Percentiles rank a stretch among this genome's conserved stretches.
phyloP scores from a whole-genome alignment of 2,888 invertebrate species.

The Tachina lurida region DNA sequence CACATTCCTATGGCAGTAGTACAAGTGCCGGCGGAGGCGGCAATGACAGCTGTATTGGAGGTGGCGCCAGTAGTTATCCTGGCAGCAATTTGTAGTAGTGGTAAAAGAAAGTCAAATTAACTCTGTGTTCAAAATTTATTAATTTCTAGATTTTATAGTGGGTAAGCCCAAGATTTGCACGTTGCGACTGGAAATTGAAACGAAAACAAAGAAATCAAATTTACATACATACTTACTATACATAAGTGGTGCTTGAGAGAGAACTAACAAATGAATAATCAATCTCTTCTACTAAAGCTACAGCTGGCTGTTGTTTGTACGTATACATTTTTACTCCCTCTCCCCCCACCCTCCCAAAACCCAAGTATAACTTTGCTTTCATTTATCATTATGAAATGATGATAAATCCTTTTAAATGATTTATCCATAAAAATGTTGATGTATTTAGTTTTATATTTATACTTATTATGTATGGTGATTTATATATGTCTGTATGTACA shows the following conservation, averaged over 20 bases:
- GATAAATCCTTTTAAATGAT: conserved; percentile 31
- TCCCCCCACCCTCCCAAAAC: background rate
- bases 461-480: conserved; percentile 43
- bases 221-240: conserved; percentile 13
- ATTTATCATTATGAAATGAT: conserved; percentile 33
- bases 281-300: conserved; percentile 65
- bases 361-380: conserved; percentile 30
- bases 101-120: conserved; percentile 11
- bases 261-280: conserved; percentile 47
- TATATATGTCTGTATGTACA: background rate
- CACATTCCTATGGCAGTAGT: conserved; percentile 66
- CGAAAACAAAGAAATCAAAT: conserved; percentile 43
- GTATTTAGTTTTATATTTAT: conserved; percentile 38
- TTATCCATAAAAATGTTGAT: conserved; percentile 35
- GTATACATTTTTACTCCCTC: conserved; percentile 44
- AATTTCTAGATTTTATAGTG: conserved; percentile 44
- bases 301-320: conserved; percentile 71
- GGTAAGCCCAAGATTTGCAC: conserved; percentile 37
- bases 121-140: conserved; percentile 13
- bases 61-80: conserved; percentile 61
- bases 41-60: background rate
- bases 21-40: conserved; percentile 9
- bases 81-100: conserved; percentile 65
- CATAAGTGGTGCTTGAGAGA: conserved; percentile 67
- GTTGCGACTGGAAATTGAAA: conserved; percentile 23